These are phyloP conservation scores for Tyrannus savana DNA, from an alignment of 2,113 vertebrate genomes.

Conservation along the genomic window DNA sequence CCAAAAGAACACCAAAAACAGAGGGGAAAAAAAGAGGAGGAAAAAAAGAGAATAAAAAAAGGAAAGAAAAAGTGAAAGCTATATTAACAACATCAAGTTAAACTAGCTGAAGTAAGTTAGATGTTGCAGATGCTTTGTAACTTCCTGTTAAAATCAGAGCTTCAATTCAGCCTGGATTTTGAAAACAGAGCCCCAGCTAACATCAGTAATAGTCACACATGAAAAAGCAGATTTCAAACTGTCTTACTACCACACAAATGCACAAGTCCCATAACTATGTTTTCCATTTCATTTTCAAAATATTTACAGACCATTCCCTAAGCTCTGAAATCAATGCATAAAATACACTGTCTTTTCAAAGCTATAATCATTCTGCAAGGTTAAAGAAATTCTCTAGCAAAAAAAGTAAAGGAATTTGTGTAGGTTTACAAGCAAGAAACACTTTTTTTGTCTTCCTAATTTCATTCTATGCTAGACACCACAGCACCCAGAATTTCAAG, in stretches of 20 bases:
- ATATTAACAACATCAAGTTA: not conserved
- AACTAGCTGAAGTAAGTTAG: not conserved
- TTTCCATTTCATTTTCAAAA: not conserved
- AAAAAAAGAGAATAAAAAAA: not conserved
- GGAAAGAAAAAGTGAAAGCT: not conserved
- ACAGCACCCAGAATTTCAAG: not conserved
- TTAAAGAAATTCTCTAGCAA: not conserved
- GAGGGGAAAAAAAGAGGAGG: not conserved
- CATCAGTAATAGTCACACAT: not conserved
- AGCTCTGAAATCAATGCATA: not conserved
- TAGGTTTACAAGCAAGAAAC: not conserved
- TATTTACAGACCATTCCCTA: not conserved
- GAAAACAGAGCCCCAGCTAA: not conserved
- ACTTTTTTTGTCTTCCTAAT: not conserved
- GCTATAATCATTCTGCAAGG: not conserved
- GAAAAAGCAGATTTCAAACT: not conserved
- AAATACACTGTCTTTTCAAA: not conserved
- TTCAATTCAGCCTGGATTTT: not conserved
- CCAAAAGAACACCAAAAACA: not conserved
- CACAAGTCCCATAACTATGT: not conserved
- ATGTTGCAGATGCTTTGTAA: not conserved
- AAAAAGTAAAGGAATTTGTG: not conserved
- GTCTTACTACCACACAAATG: not conserved
- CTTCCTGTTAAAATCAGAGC: not conserved
- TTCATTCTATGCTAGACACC: not conserved